Evolutionary conservation across 2,888 invertebrate species (phyloP).

Genomic region (Dolomedes plantarius): DNA sequence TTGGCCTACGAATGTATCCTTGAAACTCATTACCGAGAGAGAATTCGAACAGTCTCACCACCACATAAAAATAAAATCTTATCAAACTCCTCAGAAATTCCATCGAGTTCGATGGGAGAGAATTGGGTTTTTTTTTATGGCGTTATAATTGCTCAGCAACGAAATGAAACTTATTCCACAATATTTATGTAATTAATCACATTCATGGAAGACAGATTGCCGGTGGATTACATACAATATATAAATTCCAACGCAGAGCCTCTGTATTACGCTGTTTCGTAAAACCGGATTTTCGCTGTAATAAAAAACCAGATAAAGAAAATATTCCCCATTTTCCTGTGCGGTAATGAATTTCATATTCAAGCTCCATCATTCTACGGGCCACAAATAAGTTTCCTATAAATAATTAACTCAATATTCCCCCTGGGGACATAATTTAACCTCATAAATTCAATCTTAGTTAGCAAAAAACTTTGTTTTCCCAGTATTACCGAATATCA

Average conservation of each 20-base stretch:
- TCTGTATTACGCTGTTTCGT: neutral
- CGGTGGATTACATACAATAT: neutral
- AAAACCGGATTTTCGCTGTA: conserved; percentile 12
- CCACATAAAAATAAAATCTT: too few species aligned
- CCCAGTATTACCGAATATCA: neutral
- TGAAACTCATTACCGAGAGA: too few species aligned
- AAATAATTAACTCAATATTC: conserved; percentile 22
- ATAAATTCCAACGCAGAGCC: neutral
- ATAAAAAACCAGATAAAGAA: neutral
- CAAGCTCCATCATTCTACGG: neutral
- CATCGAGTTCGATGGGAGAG: too few species aligned
- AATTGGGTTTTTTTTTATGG: too few species aligned
- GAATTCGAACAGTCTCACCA: too few species aligned
- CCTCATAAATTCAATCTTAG: conserved; percentile 12
- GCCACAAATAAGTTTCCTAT: conserved; percentile 6
- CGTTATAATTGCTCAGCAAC: neutral
- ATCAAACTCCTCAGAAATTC: too few species aligned
- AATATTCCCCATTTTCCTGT: neutral
- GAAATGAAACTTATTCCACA: neutral
- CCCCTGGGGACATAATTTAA: neutral
- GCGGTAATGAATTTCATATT: conserved; percentile 25
- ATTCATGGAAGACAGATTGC: neutral
- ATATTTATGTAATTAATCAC: neutral
- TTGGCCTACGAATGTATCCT: too few species aligned
- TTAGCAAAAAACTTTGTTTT: neutral